A percentile compares a stretch with the other conserved stretches of the same genome.
Conservation (phyloP, 1,140 invertebrate species). For the Micrasema longulum region DNA sequence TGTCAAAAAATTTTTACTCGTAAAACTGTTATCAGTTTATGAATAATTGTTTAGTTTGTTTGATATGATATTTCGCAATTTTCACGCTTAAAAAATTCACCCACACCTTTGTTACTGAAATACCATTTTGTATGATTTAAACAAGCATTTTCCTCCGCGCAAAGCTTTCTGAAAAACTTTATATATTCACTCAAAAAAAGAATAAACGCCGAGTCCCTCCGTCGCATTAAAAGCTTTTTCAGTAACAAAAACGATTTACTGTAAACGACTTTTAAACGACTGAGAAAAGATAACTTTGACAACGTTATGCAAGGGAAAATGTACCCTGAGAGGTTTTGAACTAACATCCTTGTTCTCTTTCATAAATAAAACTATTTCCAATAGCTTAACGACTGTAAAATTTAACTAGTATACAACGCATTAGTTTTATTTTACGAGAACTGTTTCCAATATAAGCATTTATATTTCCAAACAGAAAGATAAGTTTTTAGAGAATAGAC, state of each 20-base stretch:
- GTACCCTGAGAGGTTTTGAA: constrained; percentile 26
- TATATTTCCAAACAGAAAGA: no score
- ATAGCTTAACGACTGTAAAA: no score
- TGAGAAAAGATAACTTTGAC: constrained; percentile 47
- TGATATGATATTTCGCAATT: no score
- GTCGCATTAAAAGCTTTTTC: constrained; percentile 42
- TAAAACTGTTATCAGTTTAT: no score
- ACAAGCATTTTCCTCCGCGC: constrained; percentile 1
- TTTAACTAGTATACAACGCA: no score
- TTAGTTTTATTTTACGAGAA: no score
- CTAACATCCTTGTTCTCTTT: background rate
- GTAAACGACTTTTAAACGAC: constrained; percentile 53
- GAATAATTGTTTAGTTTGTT: no score
- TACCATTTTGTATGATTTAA: constrained; percentile 16
- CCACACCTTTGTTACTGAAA: background rate
- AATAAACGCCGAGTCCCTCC: background rate
- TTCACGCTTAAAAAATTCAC: no score
- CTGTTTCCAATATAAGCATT: no score
- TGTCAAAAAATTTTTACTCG: no score
- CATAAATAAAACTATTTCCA: constrained; percentile 7
- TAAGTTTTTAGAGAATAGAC: no score
- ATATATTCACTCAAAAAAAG: constrained; percentile 23
- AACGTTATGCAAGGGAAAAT: constrained; percentile 18
- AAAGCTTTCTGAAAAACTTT: constrained; percentile 14
- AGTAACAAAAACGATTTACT: constrained; percentile 51